phyloP scores from a whole-genome alignment of 2,888 invertebrate species.

The Caenorhabditis afra region DNA sequence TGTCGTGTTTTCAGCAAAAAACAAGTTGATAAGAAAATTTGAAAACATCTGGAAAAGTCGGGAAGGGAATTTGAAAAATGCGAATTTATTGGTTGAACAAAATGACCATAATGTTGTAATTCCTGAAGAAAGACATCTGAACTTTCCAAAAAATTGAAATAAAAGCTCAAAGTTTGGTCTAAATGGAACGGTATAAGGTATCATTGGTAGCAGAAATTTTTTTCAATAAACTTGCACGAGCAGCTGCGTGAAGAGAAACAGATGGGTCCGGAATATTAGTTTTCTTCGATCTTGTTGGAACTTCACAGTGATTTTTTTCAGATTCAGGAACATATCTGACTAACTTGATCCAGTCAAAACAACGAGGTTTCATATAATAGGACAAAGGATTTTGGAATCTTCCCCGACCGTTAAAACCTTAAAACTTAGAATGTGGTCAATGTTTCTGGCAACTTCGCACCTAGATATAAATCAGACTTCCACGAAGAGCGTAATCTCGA shows the following conservation, averaged over 20 bases:
- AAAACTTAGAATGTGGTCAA: background rate
- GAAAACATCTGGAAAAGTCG: no score
- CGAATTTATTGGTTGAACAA: background rate
- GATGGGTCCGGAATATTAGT: no score
- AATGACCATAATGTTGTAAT: no score
- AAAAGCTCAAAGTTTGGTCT: background rate
- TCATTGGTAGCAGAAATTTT: constrained; percentile 39
- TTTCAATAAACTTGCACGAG: constrained; percentile 31
- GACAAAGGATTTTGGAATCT: constrained; percentile 62
- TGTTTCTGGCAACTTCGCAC: constrained; percentile 22
- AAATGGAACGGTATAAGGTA: constrained; percentile 13
- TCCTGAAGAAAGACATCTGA: background rate
- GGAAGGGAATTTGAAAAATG: no score
- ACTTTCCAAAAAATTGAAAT: background rate
- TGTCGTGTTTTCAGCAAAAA: no score
- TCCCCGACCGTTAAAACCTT: constrained; percentile 65
- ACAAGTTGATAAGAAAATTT: background rate
- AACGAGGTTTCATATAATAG: constrained; percentile 45
- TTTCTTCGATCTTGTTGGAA: constrained; percentile 7
- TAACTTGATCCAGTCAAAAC: constrained; percentile 64
- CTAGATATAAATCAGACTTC: constrained; percentile 56
- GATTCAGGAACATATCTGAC: constrained; percentile 58
- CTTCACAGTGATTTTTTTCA: constrained; percentile 47
- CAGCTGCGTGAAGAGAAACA: constrained; percentile 1
- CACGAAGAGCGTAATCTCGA: constrained; percentile 60